A percentile compares a stretch with the other conserved stretches of the same genome.
These are phyloP conservation scores for Ceyx erithaca DNA, from an alignment of 2,797 vertebrate genomes.

Conservation along the genomic window DNA sequence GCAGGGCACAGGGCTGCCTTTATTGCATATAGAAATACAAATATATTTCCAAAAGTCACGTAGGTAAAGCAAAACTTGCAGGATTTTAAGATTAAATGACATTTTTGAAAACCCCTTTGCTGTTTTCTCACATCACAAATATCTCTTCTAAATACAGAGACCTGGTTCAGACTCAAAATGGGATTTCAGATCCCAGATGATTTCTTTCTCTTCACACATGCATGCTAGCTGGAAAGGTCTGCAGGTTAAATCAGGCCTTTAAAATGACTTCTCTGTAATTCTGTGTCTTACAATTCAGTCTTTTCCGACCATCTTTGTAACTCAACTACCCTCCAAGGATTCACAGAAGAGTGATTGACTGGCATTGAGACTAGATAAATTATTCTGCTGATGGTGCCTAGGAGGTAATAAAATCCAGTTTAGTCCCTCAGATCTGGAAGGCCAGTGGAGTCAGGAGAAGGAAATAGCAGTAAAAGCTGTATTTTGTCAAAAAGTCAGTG, in stretches of 20 bases:
- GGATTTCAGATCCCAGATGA: background rate
- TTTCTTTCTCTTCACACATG: background rate
- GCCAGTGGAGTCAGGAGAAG: background rate
- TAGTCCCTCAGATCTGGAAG: conserved; percentile 25
- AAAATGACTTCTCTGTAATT: conserved; percentile 12
- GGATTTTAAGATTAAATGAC: background rate
- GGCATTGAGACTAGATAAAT: conserved; percentile 25
- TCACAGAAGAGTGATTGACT: conserved; percentile 17
- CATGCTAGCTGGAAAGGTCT: background rate
- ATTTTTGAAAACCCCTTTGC: background rate
- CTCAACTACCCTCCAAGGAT: conserved; percentile 36
- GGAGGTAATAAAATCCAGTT: conserved; percentile 46
- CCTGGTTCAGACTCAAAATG: background rate
- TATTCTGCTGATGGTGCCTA: conserved; percentile 25
- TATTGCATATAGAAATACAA: background rate
- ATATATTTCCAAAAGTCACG: background rate
- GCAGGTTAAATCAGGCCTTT: conserved; percentile 23
- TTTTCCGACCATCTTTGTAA: conserved; percentile 11
- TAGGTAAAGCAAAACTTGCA: background rate
- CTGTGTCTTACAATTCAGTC: background rate
- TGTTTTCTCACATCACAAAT: background rate
- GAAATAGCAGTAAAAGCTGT: conserved; percentile 21
- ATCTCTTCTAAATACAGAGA: background rate
- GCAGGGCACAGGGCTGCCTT: background rate
- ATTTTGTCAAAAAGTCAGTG: conserved; percentile 22